Evolutionary conservation across 2,113 vertebrate genomes (phyloP).

Genomic region (Symphodus melops): DNA sequence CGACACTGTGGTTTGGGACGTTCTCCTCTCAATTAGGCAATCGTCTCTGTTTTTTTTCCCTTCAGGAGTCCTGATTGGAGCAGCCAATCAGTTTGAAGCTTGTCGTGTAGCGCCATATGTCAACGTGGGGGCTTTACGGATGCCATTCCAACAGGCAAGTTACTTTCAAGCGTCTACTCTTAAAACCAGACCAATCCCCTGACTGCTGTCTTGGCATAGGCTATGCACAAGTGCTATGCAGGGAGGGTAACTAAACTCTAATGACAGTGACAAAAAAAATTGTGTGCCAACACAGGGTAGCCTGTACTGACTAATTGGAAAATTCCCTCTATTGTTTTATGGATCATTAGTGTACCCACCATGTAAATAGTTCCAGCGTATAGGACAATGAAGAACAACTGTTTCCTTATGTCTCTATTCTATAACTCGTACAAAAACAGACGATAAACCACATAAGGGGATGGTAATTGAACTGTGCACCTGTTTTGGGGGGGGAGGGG

Average conservation of each 20-base stretch:
- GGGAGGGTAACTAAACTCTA: conserved; percentile 63
- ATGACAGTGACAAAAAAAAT: conserved; percentile 49
- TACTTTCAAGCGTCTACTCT: conserved; percentile 71
- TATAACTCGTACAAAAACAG: not conserved
- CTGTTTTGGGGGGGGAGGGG: conserved; percentile 1
- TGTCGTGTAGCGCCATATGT: conserved; percentile 98
- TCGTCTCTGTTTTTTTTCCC: conserved; percentile 51
- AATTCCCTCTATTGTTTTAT: conserved; percentile 36
- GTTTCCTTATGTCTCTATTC: not conserved
- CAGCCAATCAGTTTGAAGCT: conserved; percentile 97
- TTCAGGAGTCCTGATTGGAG: conserved; percentile 96
- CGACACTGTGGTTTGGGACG: conserved; percentile 15
- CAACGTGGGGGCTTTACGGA: conserved; percentile 97
- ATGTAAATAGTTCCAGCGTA: conserved; percentile 1
- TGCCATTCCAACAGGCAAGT: conserved; percentile 99
- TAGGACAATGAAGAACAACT: not conserved
- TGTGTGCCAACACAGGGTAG: conserved; percentile 55
- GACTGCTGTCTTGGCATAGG: conserved; percentile 76
- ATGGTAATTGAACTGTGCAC: not conserved
- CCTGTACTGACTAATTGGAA: conserved; percentile 54
- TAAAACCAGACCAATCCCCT: conserved; percentile 68
- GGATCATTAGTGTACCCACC: conserved; percentile 15
- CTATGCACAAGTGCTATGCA: conserved; percentile 66
- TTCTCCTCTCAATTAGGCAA: conserved; percentile 34
- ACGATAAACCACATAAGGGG: not conserved